Conservation (phyloP, 1,140 invertebrate species). For the Dendroctonus valens region DNA sequence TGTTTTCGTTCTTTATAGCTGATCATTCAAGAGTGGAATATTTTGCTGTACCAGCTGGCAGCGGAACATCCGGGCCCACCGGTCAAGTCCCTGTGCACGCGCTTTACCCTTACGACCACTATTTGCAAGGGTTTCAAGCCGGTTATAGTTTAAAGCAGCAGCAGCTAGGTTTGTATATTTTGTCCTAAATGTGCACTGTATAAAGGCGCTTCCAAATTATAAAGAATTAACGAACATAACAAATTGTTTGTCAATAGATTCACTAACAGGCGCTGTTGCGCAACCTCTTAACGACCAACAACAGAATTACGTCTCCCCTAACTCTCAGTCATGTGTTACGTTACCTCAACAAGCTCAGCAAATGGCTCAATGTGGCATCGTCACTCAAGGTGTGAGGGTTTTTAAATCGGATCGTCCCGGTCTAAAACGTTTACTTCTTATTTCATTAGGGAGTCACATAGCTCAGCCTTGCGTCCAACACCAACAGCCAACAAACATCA, state of each 20-base stretch:
- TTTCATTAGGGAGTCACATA: conserved; percentile 19
- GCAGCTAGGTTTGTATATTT: conserved; percentile 39
- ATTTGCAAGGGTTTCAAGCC: conserved; percentile 52
- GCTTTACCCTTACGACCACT: conserved; percentile 48
- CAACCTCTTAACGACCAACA: conserved; percentile 19
- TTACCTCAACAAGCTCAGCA: conserved; percentile 19
- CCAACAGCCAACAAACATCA: conserved; percentile 37
- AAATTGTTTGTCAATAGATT: conserved; percentile 19
- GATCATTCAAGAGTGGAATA: conserved; percentile 52
- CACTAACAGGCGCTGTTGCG: conserved; percentile 18
- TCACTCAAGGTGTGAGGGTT: conserved; percentile 20
- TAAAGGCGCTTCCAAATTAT: background rate
- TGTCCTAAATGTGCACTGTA: background rate
- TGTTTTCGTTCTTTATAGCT: conserved; percentile 6
- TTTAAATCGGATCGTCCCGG: background rate
- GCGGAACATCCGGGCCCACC: conserved; percentile 25
- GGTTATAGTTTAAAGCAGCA: conserved; percentile 50
- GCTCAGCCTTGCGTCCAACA: conserved; percentile 46
- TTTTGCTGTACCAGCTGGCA: conserved; percentile 55
- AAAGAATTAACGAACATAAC: background rate
- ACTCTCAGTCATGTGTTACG: conserved; percentile 18
- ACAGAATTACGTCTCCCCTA: conserved; percentile 16
- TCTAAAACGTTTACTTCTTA: background rate
- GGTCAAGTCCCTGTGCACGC: conserved; percentile 49
- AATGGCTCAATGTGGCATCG: conserved; percentile 23